Evolutionary conservation across 35 echinoderm and acorn worm species (phyloP).

Genomic region (Amphiura filiformis): DNA sequence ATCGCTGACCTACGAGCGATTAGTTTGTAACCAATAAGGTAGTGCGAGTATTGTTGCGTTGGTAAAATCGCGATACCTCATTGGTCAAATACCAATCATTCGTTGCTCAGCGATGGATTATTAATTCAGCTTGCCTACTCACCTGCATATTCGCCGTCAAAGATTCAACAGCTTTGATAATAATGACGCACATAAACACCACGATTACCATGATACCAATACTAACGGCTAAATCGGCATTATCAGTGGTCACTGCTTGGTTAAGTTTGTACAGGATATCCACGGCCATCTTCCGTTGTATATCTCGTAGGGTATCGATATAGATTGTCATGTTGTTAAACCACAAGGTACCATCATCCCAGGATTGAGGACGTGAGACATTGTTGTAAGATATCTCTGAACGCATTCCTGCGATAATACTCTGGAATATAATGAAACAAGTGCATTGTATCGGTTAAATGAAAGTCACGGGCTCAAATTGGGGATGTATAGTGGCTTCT

Average conservation of each 20-base stretch:
- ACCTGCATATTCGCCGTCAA: conserved; percentile 65
- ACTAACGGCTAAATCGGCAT: conserved; percentile 60
- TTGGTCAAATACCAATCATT: too few species aligned
- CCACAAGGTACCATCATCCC: conserved; percentile 79
- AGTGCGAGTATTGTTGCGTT: too few species aligned
- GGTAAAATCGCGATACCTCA: too few species aligned
- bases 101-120: too few species aligned
- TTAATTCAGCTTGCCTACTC: too few species aligned
- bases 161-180: conserved; percentile 66
- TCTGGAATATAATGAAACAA: conserved; percentile 25
- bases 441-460: too few species aligned
- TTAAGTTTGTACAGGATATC: conserved; percentile 60
- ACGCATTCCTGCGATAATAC: conserved; percentile 51
- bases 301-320: conserved; percentile 73
- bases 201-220: conserved; percentile 75
- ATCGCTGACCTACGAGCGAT: too few species aligned
- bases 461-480: too few species aligned
- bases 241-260: conserved; percentile 45
- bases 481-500: too few species aligned
- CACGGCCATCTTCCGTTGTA: conserved; percentile 68
- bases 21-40: too few species aligned
- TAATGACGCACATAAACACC: conserved; percentile 59
- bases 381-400: conserved; percentile 58
- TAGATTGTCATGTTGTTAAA: conserved; percentile 93
- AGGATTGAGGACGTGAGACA: conserved; percentile 44